Evolutionary conservation across 2,888 invertebrate species (phyloP).

Genomic region (Octonoba sinensis): DNA sequence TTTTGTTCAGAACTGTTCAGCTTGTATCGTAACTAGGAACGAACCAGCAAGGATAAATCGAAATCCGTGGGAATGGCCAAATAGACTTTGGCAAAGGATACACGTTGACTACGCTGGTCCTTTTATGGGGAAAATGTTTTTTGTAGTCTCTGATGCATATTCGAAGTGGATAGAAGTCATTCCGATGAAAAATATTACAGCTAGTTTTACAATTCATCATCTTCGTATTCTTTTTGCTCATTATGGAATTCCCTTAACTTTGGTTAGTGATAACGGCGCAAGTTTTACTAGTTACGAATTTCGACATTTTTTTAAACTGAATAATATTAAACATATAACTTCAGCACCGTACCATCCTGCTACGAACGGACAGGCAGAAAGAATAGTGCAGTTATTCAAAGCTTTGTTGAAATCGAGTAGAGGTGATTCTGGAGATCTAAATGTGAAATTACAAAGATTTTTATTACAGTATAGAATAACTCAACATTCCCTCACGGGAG

Average conservation of each 20-base stretch:
- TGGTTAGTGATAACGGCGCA: constrained; percentile 38
- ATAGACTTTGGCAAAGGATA: constrained; percentile 34
- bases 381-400: constrained; percentile 31
- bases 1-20: constrained; percentile 37
- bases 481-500: too few relatives aligned
- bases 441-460: constrained; percentile 40
- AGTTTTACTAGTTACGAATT: constrained; percentile 46
- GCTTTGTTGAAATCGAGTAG: constrained; percentile 33
- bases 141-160: constrained; percentile 34
- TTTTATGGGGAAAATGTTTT: constrained; percentile 41
- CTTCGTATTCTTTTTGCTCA: constrained; percentile 29
- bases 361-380: constrained; percentile 35
- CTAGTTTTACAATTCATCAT: constrained; percentile 29
- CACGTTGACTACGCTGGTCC: constrained; percentile 45
- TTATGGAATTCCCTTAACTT: constrained; percentile 35
- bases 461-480: too few relatives aligned
- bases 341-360: constrained; percentile 33
- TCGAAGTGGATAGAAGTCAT: constrained; percentile 41
- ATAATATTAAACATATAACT: constrained; percentile 38
- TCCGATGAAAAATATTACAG: constrained; percentile 30
- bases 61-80: constrained; percentile 41
- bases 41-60: constrained; percentile 31
- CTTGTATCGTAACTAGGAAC: constrained; percentile 32
- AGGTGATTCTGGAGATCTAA: constrained; percentile 33
- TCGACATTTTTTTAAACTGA: constrained; percentile 39